phyloP scores from a whole-genome alignment of 2,888 invertebrate genomes.

The Ormyrus nitidulus region DNA sequence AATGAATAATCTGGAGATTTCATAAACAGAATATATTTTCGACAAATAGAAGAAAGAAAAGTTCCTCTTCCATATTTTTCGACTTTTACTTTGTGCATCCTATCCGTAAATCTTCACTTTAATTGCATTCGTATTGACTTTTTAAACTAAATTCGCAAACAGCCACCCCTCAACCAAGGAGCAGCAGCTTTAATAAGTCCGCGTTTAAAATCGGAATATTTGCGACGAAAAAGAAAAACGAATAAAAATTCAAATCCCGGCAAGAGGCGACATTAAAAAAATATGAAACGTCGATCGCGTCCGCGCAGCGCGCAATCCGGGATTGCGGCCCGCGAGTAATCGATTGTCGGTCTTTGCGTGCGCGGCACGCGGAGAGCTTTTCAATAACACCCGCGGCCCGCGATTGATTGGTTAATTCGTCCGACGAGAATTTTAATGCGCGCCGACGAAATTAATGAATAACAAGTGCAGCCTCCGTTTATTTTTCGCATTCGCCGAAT shows the following conservation, averaged over 20 bases:
- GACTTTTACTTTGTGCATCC: too few relatives aligned
- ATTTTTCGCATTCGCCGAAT: constrained; percentile 14
- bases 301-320: neutral
- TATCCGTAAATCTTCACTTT: too few relatives aligned
- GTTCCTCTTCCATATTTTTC: too few relatives aligned
- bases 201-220: too few relatives aligned
- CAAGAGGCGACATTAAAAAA: neutral
- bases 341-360: neutral
- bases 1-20: too few relatives aligned
- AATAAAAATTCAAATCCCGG: neutral
- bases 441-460: constrained; percentile 27
- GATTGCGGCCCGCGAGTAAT: neutral
- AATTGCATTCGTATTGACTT: too few relatives aligned
- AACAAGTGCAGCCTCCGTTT: neutral
- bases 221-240: too few relatives aligned
- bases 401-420: constrained; percentile 22
- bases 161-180: too few relatives aligned
- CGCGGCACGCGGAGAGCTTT: neutral
- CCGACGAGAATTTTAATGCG: constrained; percentile 37
- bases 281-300: neutral
- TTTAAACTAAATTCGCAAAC: too few relatives aligned
- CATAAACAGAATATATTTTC: too few relatives aligned
- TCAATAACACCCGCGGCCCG: constrained; percentile 1
- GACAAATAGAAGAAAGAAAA: too few relatives aligned
- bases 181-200: too few relatives aligned